Percentiles rank a stretch among this genome's conserved stretches.
Evolutionary conservation across 2,888 invertebrate genomes (phyloP).

Genomic region (Drosophila nr. fundita): DNA sequence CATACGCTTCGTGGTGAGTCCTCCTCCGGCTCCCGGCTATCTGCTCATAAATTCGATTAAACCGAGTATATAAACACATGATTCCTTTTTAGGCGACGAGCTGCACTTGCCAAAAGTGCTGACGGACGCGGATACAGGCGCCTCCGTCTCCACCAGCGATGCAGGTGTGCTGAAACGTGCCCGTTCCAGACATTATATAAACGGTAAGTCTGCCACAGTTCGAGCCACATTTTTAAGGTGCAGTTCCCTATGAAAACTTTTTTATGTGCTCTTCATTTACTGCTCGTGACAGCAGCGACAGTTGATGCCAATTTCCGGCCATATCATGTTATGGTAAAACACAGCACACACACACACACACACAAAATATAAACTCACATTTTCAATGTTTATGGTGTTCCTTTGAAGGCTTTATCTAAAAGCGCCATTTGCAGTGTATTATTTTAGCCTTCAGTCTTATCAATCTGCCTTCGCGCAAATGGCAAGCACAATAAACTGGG

Average conservation of each 20-base stretch:
- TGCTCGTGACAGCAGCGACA: slow-evolving; percentile 32
- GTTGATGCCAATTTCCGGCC: slow-evolving; percentile 53
- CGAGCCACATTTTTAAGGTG: slow-evolving; percentile 1
- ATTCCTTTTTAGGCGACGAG: slow-evolving; percentile 77
- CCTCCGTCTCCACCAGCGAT: slow-evolving; percentile 77
- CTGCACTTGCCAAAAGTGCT: slow-evolving; percentile 83
- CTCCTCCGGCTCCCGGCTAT: too few relatives aligned
- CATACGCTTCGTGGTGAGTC: slow-evolving; percentile 92
- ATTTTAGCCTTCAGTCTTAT: slow-evolving; percentile 40
- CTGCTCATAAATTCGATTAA: neutral
- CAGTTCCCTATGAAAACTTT: slow-evolving; percentile 32
- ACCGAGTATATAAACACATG: neutral
- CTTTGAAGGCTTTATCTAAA: slow-evolving; percentile 45
- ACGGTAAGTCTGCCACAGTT: slow-evolving; percentile 74
- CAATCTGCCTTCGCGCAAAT: slow-evolving; percentile 36
- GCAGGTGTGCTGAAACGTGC: slow-evolving; percentile 80
- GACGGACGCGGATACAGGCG: slow-evolving; percentile 82
- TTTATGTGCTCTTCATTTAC: neutral
- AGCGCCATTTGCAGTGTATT: slow-evolving; percentile 42
- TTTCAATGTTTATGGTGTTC: slow-evolving; percentile 6
- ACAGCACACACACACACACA: neutral
- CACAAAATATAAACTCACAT: slow-evolving; percentile 14
- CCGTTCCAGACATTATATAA: slow-evolving; percentile 85
- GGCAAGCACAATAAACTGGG: slow-evolving; percentile 49
- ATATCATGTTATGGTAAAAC: slow-evolving; percentile 11